Base-by-base conservation (phyloP, 2,888 invertebrate species). In the Cetonia aurata region DNA sequence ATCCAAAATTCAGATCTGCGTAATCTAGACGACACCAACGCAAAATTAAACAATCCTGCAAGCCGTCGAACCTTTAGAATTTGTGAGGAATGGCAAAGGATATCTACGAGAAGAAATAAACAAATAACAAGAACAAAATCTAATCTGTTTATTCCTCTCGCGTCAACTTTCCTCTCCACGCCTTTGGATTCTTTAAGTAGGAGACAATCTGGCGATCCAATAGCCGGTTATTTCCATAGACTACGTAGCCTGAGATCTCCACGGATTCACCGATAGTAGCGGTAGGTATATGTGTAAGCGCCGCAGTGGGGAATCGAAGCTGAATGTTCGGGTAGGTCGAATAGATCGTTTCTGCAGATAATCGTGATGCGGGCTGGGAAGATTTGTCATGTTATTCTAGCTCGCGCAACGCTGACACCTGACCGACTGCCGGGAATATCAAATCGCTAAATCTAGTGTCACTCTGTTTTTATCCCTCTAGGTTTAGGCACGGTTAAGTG, bases 361-460 rank as follows among this genome's bases (percentile, higher is more conserved):
- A 74, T 71, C 73, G 70, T 74, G 76, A 75, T 76, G 75, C 75
- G 74, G 74, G 74, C 73, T 73, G 67, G 73, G 75, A 73, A 74
- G 76, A 77, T 77, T 76, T 77, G 76, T 76, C 76, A 75, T 76
- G 75, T 75, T 77, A 76, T 76, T 73, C 75, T 73, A 67, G 70
- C 71, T 69, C 72, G 73, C 73, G 42, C 57, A 57, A 57, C 75
- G 75, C 75, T 73, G 76, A 75, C 75, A 76, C 74, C 75, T 74
- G 74, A 73, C 69, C 69, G 69, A 46, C 72, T 74, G 73, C 73
- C 67, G 53, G 70, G 75, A 76, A 76, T 76, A 75, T 74, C 71
- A 74, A 76, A 33, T 12, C 50, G 59, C 37, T 33, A 42, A 65
- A 65, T 65, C 50, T 65, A 12, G 25, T 10, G 52, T 25, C 4